A percentile compares a stretch with the other conserved stretches of the same genome.
Evolutionary conservation across 2,888 invertebrate genomes (phyloP).

Genomic region (Xestia rhomboidea): DNA sequence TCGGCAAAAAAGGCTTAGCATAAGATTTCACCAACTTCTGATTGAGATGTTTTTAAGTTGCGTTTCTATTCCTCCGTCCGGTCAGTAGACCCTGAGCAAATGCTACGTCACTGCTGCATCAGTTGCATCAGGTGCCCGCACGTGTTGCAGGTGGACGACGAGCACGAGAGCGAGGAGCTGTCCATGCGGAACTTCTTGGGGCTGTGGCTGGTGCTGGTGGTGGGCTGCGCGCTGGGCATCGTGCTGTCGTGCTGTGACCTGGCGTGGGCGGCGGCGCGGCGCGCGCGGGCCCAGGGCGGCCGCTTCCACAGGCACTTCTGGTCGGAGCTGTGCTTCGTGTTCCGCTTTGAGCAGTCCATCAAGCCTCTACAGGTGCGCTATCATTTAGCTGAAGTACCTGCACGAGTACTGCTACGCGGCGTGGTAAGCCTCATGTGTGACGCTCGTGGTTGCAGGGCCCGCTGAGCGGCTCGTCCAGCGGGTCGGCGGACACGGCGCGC

Average conservation of each 20-base stretch:
- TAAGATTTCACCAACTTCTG: not conserved
- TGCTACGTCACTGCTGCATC: not conserved
- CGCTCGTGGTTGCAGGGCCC: constrained; percentile 68
- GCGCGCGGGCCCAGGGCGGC: constrained; percentile 69
- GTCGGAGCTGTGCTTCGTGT: constrained; percentile 85
- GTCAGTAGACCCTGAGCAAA: not conserved
- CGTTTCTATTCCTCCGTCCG: not conserved
- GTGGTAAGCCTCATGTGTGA: not conserved
- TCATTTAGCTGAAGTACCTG: not conserved
- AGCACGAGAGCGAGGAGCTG: constrained; percentile 80
- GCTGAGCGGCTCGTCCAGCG: constrained; percentile 69
- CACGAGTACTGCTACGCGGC: no score
- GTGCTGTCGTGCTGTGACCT: constrained; percentile 92
- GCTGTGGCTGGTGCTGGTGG: constrained; percentile 94
- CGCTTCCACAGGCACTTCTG: constrained; percentile 75
- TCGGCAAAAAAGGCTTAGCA: not conserved
- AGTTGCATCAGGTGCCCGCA: not conserved
- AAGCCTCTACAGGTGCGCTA: constrained; percentile 79
- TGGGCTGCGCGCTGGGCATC: constrained; percentile 92
- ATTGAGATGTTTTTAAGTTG: not conserved
- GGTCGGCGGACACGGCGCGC: constrained; percentile 31
- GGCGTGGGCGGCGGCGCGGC: constrained; percentile 76
- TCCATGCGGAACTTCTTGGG: constrained; percentile 95
- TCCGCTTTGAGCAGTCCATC: constrained; percentile 82
- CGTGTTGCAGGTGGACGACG: constrained; percentile 76